These are phyloP conservation scores for Arnoldichthys spilopterus DNA, from an alignment of 2,797 vertebrate species.

Conservation along the genomic window DNA sequence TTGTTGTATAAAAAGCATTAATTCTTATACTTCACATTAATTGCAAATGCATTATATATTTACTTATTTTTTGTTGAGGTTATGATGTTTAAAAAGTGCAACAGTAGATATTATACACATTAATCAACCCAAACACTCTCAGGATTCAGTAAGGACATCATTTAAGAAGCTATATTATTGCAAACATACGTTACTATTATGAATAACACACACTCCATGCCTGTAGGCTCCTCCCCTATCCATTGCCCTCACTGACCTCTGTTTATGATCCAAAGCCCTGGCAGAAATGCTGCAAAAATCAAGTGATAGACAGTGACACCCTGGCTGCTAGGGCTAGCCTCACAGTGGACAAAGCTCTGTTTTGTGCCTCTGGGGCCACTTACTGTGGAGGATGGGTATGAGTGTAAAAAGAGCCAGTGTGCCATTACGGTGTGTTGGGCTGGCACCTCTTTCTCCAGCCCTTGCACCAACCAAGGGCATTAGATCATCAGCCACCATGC, in stretches of 20 bases:
- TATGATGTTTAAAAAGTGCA: no score
- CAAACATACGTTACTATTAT: not conserved
- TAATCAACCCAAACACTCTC: not conserved
- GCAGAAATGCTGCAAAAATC: not conserved
- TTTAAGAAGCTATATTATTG: not conserved
- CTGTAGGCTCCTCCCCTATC: not conserved
- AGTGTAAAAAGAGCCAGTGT: slow-evolving; percentile 49
- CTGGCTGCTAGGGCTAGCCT: slow-evolving; percentile 8
- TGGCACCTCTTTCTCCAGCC: slow-evolving; percentile 19
- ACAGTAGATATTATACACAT: no score
- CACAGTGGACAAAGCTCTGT: slow-evolving; percentile 38
- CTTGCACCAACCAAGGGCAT: slow-evolving; percentile 13
- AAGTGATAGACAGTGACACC: slow-evolving; percentile 7
- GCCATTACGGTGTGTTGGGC: slow-evolving; percentile 34
- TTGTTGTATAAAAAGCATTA: not conserved
- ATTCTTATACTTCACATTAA: no score
- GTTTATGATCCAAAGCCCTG: not conserved
- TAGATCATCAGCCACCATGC: slow-evolving; percentile 14
- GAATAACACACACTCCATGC: not conserved
- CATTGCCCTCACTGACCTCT: not conserved
- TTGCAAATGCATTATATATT: no score
- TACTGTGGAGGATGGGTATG: slow-evolving; percentile 11
- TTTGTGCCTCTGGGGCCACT: slow-evolving; percentile 29
- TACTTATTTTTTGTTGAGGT: no score
- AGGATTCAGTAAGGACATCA: not conserved